Evolutionary conservation across 2,797 vertebrate genomes (phyloP).

Genomic region (Florisuga fusca): DNA sequence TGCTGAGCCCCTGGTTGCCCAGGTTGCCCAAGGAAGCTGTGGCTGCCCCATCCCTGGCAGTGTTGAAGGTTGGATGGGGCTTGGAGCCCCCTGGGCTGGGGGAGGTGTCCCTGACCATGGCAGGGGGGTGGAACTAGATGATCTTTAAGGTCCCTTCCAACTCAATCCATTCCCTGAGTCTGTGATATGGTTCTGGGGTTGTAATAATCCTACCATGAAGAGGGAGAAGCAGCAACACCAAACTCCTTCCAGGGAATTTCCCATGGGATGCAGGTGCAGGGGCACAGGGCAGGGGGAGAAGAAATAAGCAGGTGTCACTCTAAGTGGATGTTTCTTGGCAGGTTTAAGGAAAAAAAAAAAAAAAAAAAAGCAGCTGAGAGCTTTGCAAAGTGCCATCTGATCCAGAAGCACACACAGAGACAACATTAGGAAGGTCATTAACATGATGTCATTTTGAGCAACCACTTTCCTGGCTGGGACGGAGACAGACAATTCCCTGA

Average conservation of each 20-base stretch:
- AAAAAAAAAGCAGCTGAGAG: neutral
- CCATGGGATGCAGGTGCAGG: neutral
- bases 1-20: too few relatives aligned
- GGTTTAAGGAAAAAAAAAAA: neutral
- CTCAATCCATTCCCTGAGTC: too few relatives aligned
- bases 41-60: too few relatives aligned
- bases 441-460: neutral
- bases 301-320: neutral
- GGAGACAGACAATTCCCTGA: neutral
- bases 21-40: too few relatives aligned
- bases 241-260: neutral
- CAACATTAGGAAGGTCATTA: neutral
- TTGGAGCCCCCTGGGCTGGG: too few relatives aligned
- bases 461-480: neutral
- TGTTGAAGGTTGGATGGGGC: too few relatives aligned
- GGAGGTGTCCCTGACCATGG: too few relatives aligned
- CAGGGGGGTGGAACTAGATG: too few relatives aligned
- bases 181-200: too few relatives aligned
- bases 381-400: neutral
- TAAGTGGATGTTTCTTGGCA: neutral
- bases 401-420: neutral
- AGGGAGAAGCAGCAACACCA: neutral
- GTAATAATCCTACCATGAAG: neutral
- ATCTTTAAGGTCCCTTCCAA: too few relatives aligned
- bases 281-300: rapidly evolving